Evolutionary conservation across 2,113 vertebrate species (phyloP), one percentile per base, ranked within the genome.

Genomic region (Peromyscus californicus): DNA sequence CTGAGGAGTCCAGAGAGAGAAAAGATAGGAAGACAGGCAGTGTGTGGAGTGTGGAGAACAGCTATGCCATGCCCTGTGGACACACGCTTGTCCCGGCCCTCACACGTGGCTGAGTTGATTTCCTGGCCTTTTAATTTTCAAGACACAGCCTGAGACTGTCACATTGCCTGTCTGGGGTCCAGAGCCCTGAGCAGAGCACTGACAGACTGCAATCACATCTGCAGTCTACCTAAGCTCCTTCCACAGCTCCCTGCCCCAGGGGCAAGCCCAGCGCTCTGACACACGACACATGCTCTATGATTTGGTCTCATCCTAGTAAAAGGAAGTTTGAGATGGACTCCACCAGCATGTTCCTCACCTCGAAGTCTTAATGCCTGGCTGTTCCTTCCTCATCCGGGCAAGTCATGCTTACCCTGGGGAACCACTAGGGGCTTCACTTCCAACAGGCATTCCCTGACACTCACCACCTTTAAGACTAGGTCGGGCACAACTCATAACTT

Each of bases 241-340:
- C 54, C 26, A 0, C 0, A 31, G n/a, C 19, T 88, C 36, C 4
- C 31, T 15, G 42, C 21, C 59, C n/a, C 39, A 36, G 89, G 42
- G 83, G 59, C 65, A 93, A n/a, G 31, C 3, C 48, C 29, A n/a
- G 57, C 1, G 1, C 1, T 86, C 57, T 88, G 67, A 75, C 29
- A n/a, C 45, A 57, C 29, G 4, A 0, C 61, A 48, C 29, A 13
- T 65, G 21, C 51, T n/a, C 8, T 11, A 0, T 8, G 4, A 57
- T 21, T 12, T 86, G 45, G 51, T 51, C 65, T 63, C 31, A 22
- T 63, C 42, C 75, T 67, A 19, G 22, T 42, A 54, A 74, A 74
- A 74, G 19, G 45, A 89, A 24, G 21, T 29, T 7, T 42, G 51
- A 7, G n/a, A 42, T 22, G 21, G 4, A 72, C 36, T 29, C 91